These are phyloP conservation scores for Pocillopora meandrina DNA, from an alignment of 92 coral and sea anemone species.

Conservation along the genomic window DNA sequence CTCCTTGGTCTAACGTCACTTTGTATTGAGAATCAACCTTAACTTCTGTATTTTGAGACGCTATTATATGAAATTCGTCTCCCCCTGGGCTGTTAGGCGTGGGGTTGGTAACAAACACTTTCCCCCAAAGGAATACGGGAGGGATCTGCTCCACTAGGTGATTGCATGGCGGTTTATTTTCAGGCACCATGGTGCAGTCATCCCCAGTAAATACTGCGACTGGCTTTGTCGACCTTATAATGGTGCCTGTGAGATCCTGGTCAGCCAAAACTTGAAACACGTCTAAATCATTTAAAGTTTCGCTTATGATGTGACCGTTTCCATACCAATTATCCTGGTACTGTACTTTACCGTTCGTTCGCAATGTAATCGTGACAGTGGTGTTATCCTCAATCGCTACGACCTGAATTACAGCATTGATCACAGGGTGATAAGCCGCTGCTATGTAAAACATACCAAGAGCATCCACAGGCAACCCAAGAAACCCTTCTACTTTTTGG, in stretches of 20 bases:
- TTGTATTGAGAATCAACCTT: constrained; percentile 36
- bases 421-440: constrained; percentile 59
- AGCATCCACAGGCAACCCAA: constrained; percentile 73
- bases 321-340: not conserved
- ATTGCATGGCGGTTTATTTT: constrained; percentile 51
- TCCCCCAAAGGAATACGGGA: constrained; percentile 78
- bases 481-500: constrained; percentile 73
- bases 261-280: constrained; percentile 64
- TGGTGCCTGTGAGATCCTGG: constrained; percentile 70
- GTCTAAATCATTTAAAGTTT: constrained; percentile 50
- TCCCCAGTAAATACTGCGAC: constrained; percentile 86
- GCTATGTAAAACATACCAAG: constrained; percentile 73
- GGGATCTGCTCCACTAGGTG: constrained; percentile 88
- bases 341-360: constrained; percentile 18
- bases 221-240: constrained; percentile 68
- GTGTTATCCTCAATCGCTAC: constrained; percentile 73
- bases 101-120: constrained; percentile 74
- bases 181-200: constrained; percentile 83
- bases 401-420: constrained; percentile 64
- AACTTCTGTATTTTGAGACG: constrained; percentile 70
- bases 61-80: constrained; percentile 77
- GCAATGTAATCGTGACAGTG: constrained; percentile 48
- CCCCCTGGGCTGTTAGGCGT: constrained; percentile 55
- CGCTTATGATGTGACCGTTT: constrained; percentile 55
- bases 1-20: constrained; percentile 49